Conservation (phyloP, 2,113 vertebrate species). For the Cynopterus brachyotis region DNA sequence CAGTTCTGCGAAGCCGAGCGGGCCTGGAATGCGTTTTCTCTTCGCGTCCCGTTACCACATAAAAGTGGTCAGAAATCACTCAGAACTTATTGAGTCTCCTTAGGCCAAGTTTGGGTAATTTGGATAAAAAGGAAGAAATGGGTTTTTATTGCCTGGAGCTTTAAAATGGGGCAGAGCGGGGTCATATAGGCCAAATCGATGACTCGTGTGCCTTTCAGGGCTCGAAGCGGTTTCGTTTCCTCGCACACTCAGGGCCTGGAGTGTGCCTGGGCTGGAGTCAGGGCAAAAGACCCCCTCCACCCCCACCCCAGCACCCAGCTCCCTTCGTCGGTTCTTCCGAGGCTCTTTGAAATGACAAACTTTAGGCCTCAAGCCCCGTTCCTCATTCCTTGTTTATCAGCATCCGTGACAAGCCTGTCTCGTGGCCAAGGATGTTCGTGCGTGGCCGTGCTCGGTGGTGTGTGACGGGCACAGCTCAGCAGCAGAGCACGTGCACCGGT, state of each 20-base stretch:
- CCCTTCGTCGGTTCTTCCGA: not conserved
- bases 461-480: not conserved
- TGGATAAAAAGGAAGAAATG: conserved; percentile 70
- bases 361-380: not conserved
- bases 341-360: not conserved
- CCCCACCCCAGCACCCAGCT: not conserved
- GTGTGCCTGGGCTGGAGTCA: not conserved
- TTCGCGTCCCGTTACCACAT: not conserved
- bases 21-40: not conserved
- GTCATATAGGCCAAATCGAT: conserved; percentile 58
- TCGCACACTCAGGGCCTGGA: not conserved
- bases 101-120: conserved; percentile 51
- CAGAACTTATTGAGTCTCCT: conserved; percentile 2
- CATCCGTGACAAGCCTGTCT: not conserved
- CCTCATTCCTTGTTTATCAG: not conserved
- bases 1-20: not conserved
- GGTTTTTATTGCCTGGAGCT: not conserved
- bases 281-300: not conserved
- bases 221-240: not conserved
- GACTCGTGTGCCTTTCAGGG: not conserved
- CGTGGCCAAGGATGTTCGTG: accelerated
- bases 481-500: accelerated
- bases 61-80: conserved; percentile 58
- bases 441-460: accelerated
- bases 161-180: not conserved